Evolutionary conservation across 2,888 invertebrate genomes (phyloP), one percentile per base, ranked within the genome.

Genomic region (Sturmia bella): DNA sequence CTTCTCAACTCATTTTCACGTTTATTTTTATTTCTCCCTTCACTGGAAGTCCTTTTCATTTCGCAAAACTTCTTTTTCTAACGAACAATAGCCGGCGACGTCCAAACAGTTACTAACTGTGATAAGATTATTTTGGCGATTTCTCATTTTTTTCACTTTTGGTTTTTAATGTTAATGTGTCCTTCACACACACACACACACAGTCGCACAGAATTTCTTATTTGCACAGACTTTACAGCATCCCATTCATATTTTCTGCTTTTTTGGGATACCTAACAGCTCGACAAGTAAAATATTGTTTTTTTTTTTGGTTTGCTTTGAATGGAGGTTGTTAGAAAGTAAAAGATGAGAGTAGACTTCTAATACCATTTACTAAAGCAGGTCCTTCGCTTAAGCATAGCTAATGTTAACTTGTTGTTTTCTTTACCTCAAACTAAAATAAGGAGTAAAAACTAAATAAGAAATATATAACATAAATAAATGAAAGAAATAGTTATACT

Each of bases 101-200:
- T 87, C 88, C 86, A 87, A 89, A 87, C 87, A 87, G 87, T 88
- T 87, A 89, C 89, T 89, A 87, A 89, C 86, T 86, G 87, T 83
- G 84, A 84, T 43, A 86, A 88, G 87, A 87, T 84, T 82, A 70
- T 78, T 86, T 85, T 87, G 87, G 87, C 86, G 85, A 87, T 86
- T 86, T 76, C 84, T 83, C 64, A 0, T 41, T 54, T 45, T 59
- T 19, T 24, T 52, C 50, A 17, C 21, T 69, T n/a, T 59, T 70
- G 74, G 54, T 69, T 78, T 37, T 68, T 73, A 72, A 79, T 78
- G 78, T 86, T 86, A 86, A 85, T 84, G 86, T 85, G 86, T 85
- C 87, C 87, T 87, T 88, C 86, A 78, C 78, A 70, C 70, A 70
- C 57, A 69, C 63, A 80, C 41, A 48, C 12, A 19, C n/a, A 50